These are phyloP conservation scores for Butorides virescens DNA, from an alignment of 2,113 vertebrate genomes.

Conservation along the genomic window DNA sequence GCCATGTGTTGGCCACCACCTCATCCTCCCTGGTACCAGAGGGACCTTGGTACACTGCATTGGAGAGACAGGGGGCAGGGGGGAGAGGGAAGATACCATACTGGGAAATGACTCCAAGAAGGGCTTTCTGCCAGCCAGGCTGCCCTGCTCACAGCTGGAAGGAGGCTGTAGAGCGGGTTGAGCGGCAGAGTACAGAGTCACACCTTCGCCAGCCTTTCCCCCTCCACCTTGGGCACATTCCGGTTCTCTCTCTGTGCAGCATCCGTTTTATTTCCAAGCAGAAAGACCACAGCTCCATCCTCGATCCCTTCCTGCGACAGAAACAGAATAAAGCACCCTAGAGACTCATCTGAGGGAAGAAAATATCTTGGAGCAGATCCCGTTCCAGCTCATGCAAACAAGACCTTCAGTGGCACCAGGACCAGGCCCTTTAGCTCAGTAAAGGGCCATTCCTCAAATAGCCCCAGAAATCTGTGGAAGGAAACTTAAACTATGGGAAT, in stretches of 20 bases:
- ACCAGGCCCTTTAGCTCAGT: neutral
- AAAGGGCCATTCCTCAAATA: neutral
- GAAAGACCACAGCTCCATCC: constrained; percentile 77
- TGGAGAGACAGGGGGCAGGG: neutral
- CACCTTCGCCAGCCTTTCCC: constrained; percentile 78
- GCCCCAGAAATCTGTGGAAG: neutral
- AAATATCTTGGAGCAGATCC: neutral
- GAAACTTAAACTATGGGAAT: neutral
- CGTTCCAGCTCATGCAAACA: neutral
- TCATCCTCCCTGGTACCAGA: neutral
- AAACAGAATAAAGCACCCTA: neutral
- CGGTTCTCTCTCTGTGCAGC: constrained; percentile 30
- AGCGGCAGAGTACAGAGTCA: neutral
- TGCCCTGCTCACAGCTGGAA: neutral
- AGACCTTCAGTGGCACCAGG: neutral
- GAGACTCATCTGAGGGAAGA: neutral
- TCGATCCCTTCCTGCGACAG: constrained; percentile 75
- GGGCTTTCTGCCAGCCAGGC: neutral
- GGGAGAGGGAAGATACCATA: neutral
- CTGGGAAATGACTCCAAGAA: neutral
- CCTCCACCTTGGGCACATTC: constrained; percentile 69
- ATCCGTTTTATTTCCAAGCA: constrained; percentile 84
- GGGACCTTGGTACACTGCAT: neutral
- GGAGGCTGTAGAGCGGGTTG: neutral
- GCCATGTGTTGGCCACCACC: neutral